Evolutionary conservation across 2,888 invertebrate species (phyloP).

Genomic region (Entomobrya multifasciata): DNA sequence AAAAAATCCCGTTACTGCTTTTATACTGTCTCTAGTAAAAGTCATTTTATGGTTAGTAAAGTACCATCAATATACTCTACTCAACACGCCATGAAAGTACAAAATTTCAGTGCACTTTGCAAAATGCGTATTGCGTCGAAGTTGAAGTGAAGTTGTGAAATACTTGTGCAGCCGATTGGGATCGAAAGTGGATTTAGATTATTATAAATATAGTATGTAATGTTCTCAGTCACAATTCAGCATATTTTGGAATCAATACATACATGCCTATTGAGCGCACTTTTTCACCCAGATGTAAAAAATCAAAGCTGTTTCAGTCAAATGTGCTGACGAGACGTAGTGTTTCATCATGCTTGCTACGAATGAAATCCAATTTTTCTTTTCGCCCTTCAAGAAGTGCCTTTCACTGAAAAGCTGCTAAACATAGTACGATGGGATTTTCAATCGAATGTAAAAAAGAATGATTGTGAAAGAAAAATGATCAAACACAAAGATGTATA

Average conservation of each 20-base stretch:
- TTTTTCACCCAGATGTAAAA: not conserved
- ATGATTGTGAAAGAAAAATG: no score
- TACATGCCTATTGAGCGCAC: no score
- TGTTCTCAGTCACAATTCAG: no score
- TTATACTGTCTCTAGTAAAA: not conserved
- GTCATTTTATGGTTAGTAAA: not conserved
- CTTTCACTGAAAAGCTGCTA: not conserved
- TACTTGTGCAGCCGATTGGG: not conserved
- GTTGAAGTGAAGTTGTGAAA: not conserved
- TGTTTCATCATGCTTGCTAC: constrained; percentile 2
- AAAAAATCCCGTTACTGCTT: not conserved
- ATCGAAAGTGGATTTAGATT: not conserved
- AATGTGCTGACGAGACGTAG: not conserved
- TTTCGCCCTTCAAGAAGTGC: not conserved
- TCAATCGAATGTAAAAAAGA: no score
- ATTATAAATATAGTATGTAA: not conserved
- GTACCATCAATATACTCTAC: no score
- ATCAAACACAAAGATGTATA: no score
- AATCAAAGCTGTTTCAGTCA: not conserved
- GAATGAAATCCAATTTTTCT: not conserved
- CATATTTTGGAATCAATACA: no score
- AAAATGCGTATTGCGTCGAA: not conserved
- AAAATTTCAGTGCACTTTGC: not conserved
- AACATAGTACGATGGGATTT: no score
- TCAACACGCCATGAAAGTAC: not conserved